phyloP scores from a whole-genome alignment of 2,888 invertebrate genomes.

The Chouioia cunea region DNA sequence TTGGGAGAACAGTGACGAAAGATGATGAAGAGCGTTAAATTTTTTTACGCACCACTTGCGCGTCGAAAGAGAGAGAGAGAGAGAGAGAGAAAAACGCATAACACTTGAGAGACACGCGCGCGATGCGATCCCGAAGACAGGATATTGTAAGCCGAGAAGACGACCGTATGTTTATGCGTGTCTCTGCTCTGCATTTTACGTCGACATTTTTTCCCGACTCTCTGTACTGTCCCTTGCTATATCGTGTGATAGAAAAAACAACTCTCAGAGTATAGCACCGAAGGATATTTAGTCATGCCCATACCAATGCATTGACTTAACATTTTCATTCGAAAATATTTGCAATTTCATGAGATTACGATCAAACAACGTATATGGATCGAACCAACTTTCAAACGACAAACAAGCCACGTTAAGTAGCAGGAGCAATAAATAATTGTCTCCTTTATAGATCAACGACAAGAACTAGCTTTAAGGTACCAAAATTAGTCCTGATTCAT shows the following conservation, averaged over 20 bases:
- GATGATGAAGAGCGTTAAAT: conserved; percentile 41
- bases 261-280: no score
- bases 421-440: no score
- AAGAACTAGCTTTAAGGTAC: no score
- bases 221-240: conserved; percentile 1
- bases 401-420: no score
- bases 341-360: no score
- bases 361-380: no score
- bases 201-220: background rate
- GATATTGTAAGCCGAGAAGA: conserved; percentile 44
- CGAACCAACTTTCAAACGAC: no score
- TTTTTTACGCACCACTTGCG: conserved; percentile 15
- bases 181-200: background rate
- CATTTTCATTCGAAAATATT: no score
- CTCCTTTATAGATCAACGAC: no score
- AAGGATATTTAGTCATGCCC: no score
- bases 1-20: conserved; percentile 28
- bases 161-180: conserved; percentile 9
- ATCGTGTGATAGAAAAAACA: conserved; percentile 5
- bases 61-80: background rate
- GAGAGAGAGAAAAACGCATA: conserved; percentile 2
- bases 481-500: no score
- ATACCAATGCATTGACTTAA: no score
- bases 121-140: conserved; percentile 25
- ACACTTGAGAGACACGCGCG: conserved; percentile 35